A percentile compares a stretch with the other conserved stretches of the same genome.
phyloP scores from a whole-genome alignment of 2,888 invertebrate genomes.

The Nowickia ferox region DNA sequence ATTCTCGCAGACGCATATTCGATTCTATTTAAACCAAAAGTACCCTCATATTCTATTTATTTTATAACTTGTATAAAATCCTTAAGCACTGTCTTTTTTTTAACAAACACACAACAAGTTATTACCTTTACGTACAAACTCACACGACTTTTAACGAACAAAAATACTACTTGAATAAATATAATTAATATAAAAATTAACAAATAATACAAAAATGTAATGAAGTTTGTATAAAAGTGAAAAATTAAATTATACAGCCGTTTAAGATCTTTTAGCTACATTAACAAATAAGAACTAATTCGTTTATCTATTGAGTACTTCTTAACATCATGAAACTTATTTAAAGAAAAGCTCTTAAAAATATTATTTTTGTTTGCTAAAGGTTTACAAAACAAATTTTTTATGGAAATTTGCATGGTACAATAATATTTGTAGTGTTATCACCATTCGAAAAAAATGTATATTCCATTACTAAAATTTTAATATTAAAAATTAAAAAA shows the following conservation, averaged over 20 bases:
- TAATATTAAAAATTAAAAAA: too few species aligned
- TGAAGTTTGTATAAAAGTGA: slow-evolving; percentile 55
- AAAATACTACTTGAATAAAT: slow-evolving; percentile 60
- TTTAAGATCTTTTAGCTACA: slow-evolving; percentile 74
- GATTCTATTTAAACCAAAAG: neutral
- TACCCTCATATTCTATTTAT: too few species aligned
- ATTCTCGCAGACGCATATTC: too few species aligned
- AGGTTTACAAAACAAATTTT: too few species aligned
- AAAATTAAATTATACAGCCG: slow-evolving; percentile 66
- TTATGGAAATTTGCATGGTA: too few species aligned
- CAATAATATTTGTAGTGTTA: too few species aligned
- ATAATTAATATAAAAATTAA: slow-evolving; percentile 50
- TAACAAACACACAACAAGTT: slow-evolving; percentile 11
- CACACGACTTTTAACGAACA: slow-evolving; percentile 71
- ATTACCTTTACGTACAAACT: slow-evolving; percentile 63
- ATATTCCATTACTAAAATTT: too few species aligned
- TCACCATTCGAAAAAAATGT: too few species aligned
- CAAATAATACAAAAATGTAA: slow-evolving; percentile 46
- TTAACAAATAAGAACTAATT: slow-evolving; percentile 41
- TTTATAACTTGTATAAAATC: slow-evolving; percentile 1
- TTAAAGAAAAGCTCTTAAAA: slow-evolving; percentile 45
- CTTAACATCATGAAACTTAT: slow-evolving; percentile 51
- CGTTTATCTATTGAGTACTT: slow-evolving; percentile 56
- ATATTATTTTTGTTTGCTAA: neutral
- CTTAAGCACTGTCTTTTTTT: slow-evolving; percentile 28